These are phyloP conservation scores for Peromyscus nudipes DNA, from an alignment of 2,797 vertebrate species.

Conservation along the genomic window DNA sequence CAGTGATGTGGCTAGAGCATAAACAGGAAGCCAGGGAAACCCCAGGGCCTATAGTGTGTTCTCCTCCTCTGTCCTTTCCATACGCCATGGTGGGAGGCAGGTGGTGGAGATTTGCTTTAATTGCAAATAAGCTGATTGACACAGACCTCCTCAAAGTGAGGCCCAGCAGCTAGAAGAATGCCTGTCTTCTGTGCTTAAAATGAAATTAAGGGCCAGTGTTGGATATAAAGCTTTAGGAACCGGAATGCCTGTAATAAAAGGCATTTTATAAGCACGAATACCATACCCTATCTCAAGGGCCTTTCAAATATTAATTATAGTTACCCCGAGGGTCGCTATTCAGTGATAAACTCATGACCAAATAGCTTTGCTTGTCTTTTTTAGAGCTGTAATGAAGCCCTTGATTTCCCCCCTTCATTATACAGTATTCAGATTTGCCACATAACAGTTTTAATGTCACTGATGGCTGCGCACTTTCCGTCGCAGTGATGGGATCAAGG, in stretches of 20 bases:
- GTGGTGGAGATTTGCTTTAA: slow-evolving; percentile 6
- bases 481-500: slow-evolving; percentile 83
- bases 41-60: not conserved
- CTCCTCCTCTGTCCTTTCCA: not conserved
- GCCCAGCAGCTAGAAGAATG: slow-evolving; percentile 15
- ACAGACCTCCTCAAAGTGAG: not conserved
- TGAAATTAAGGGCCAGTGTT: slow-evolving; percentile 35
- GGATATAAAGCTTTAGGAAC: not conserved
- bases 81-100: not conserved
- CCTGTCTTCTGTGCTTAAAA: slow-evolving; percentile 36
- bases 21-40: not conserved
- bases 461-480: slow-evolving; percentile 80
- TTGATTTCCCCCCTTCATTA: slow-evolving; percentile 69
- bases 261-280: slow-evolving; percentile 51
- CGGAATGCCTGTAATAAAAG: slow-evolving; percentile 37
- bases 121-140: slow-evolving; percentile 27
- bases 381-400: slow-evolving; percentile 83
- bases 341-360: slow-evolving; percentile 82
- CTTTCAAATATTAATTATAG: slow-evolving; percentile 76
- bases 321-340: slow-evolving; percentile 82
- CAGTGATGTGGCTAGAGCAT: not conserved
- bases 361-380: slow-evolving; percentile 79
- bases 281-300: not conserved
- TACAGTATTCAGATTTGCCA: slow-evolving; percentile 85
- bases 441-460: slow-evolving; percentile 83